phyloP scores from a whole-genome alignment of 2,797 vertebrate genomes.

The Caiman crocodilus region DNA sequence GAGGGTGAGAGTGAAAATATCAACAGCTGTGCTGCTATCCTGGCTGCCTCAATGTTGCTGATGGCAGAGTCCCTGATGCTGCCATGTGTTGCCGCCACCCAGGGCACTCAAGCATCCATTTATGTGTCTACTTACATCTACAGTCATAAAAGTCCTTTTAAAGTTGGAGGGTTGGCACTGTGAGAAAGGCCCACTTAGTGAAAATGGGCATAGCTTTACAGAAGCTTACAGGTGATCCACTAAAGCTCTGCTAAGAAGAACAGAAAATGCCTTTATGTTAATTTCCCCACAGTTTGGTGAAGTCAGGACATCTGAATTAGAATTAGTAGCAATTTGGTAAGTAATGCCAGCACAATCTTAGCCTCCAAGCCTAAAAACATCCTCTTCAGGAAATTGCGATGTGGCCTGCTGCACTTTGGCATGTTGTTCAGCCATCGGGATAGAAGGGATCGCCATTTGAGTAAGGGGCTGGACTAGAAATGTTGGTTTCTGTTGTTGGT shows the following conservation, averaged over 20 bases:
- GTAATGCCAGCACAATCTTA: not conserved
- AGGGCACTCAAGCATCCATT: too few relatives aligned
- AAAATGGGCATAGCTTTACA: not conserved
- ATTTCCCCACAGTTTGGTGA: not conserved
- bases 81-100: too few relatives aligned
- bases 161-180: not conserved
- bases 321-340: not conserved
- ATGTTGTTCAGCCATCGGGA: not conserved
- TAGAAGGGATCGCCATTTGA: not conserved
- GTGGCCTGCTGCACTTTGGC: not conserved
- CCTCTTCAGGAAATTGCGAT: not conserved
- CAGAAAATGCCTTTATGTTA: not conserved
- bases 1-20: too few relatives aligned
- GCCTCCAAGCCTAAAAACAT: not conserved
- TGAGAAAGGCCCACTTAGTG: not conserved
- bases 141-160: not conserved
- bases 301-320: not conserved
- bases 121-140: too few relatives aligned
- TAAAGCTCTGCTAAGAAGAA: not conserved
- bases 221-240: not conserved
- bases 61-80: too few relatives aligned
- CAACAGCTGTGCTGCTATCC: too few relatives aligned
- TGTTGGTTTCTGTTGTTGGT: rapidly evolving
- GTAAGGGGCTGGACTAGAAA: not conserved
- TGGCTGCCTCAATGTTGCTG: too few relatives aligned